Conservation (phyloP, 2,888 invertebrate genomes). For the Atethmia centrago region DNA sequence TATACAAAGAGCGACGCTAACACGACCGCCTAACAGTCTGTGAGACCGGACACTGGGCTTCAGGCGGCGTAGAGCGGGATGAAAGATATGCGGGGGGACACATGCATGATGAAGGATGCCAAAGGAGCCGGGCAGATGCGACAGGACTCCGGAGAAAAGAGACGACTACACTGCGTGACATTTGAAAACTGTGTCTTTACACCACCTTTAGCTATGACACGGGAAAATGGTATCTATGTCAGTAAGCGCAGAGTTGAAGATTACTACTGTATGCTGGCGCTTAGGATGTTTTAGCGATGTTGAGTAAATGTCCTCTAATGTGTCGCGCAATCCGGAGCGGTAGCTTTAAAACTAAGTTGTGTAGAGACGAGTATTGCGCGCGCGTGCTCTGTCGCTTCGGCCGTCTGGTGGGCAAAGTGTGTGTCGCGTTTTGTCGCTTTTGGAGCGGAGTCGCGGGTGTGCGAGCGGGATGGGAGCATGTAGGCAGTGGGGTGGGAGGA, state of each 20-base stretch:
- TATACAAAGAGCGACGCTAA: constrained; percentile 73
- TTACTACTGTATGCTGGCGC: constrained; percentile 46
- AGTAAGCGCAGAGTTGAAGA: constrained; percentile 61
- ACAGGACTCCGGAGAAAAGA: constrained; percentile 90
- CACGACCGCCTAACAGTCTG: constrained; percentile 88
- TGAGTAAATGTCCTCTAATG: constrained; percentile 87
- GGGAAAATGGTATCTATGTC: constrained; percentile 59
- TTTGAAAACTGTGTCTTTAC: constrained; percentile 90
- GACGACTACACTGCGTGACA: constrained; percentile 90
- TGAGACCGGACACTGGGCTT: constrained; percentile 89
- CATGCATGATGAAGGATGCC: constrained; percentile 89
- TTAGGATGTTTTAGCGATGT: constrained; percentile 73
- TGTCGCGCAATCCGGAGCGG: constrained; percentile 87
- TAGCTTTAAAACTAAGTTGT: constrained; percentile 79
- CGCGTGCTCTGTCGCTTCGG: constrained; percentile 77
- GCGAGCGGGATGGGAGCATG: constrained; percentile 81
- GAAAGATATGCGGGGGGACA: constrained; percentile 88
- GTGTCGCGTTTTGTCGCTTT: constrained; percentile 88
- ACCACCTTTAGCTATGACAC: constrained; percentile 74
- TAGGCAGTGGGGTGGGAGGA: constrained; percentile 79
- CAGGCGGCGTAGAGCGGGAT: constrained; percentile 86
- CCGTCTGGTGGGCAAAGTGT: constrained; percentile 77
- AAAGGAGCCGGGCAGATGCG: constrained; percentile 89
- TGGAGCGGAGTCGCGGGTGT: constrained; percentile 79
- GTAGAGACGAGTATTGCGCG: constrained; percentile 82